Percentiles rank a stretch among this genome's conserved stretches.
Evolutionary conservation across 2,797 vertebrate genomes (phyloP).

Genomic region (Xenops minutus): DNA sequence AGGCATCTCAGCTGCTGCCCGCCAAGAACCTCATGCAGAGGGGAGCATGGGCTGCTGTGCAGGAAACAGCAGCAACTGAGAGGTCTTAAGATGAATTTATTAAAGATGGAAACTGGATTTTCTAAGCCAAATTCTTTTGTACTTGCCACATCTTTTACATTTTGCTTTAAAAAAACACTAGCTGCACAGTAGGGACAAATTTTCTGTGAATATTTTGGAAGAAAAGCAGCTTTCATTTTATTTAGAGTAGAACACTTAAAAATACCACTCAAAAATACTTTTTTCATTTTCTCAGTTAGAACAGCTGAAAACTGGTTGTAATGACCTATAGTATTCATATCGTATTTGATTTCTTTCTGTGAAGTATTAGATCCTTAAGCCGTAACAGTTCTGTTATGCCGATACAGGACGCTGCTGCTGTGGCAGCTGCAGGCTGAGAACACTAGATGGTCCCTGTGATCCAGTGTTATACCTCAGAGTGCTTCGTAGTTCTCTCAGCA

Average conservation of each 20-base stretch:
- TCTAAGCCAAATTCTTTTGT: not conserved
- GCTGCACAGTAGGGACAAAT: not conserved
- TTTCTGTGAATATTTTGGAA: not conserved
- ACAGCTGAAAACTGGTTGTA: not conserved
- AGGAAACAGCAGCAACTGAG: not conserved
- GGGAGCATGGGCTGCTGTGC: not conserved
- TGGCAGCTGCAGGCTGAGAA: slow-evolving; percentile 43
- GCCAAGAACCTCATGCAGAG: accelerated
- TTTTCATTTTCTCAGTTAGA: not conserved
- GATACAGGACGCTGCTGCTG: accelerated
- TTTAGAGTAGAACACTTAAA: not conserved
- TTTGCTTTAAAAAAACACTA: not conserved
- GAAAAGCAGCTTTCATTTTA: not conserved
- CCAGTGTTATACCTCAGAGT: slow-evolving; percentile 56
- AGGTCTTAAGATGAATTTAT: not conserved
- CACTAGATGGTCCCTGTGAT: slow-evolving; percentile 77
- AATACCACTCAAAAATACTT: not conserved
- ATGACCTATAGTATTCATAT: not conserved
- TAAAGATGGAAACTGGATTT: not conserved
- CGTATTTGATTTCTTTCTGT: not conserved
- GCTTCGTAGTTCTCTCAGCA: not conserved
- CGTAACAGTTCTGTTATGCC: not conserved
- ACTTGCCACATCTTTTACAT: not conserved
- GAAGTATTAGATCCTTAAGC: not conserved
- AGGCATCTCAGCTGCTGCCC: not conserved